A percentile compares a stretch with the other conserved stretches of the same genome.
Evolutionary conservation across 2,888 invertebrate species (phyloP).

Genomic region (Pemphredon lugubris): DNA sequence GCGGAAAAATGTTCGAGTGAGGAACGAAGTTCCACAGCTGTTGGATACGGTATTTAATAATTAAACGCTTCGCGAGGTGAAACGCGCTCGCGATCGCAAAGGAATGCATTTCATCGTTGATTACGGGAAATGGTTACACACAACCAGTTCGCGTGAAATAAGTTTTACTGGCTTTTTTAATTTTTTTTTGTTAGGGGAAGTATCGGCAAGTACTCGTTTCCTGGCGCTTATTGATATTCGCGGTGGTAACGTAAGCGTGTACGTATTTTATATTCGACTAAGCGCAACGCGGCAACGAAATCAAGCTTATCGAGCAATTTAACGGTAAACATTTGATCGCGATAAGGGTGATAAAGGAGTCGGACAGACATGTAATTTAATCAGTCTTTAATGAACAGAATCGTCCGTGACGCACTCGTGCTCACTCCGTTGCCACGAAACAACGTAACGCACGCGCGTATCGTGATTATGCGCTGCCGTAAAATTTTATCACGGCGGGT

Average conservation of each 20-base stretch:
- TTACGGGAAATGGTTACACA: neutral
- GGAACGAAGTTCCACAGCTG: no score
- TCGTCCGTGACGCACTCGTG: neutral
- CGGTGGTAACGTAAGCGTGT: neutral
- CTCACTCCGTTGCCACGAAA: neutral
- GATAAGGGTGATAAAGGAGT: conserved; percentile 40
- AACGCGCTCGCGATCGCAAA: neutral
- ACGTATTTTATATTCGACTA: neutral
- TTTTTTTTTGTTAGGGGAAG: no score
- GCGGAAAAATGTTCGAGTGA: no score
- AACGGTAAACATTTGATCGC: conserved; percentile 25
- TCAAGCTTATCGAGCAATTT: conserved; percentile 20
- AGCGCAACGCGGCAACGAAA: neutral
- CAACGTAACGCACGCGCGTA: neutral
- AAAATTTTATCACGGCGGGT: conserved; percentile 16
- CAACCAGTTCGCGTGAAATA: neutral
- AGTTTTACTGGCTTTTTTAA: no score
- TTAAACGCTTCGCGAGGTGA: neutral
- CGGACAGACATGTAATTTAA: conserved; percentile 20
- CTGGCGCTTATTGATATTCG: neutral
- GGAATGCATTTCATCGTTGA: neutral
- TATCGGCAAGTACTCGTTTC: no score
- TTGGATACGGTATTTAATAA: conserved; percentile 8
- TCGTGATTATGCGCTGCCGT: conserved; percentile 3
- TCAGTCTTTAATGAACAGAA: conserved; percentile 29